phyloP scores from a whole-genome alignment of 2,888 invertebrate genomes.

The Leptinotarsa rubiginosa region DNA sequence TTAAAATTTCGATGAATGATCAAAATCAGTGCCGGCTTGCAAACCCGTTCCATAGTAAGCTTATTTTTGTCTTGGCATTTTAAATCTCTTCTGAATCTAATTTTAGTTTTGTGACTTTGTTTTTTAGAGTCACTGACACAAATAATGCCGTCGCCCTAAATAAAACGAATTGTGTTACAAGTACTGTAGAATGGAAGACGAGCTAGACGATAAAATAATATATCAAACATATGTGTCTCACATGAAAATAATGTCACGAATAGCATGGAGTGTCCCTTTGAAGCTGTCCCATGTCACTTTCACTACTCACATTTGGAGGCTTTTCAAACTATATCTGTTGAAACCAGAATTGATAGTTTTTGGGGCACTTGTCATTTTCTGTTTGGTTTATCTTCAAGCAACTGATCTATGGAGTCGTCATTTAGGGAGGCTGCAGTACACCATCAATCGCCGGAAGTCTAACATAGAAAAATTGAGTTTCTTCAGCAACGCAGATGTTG shows the following conservation, averaged over 20 bases:
- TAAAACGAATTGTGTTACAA: constrained; percentile 33
- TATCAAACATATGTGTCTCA: constrained; percentile 90
- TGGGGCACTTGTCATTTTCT: constrained; percentile 76
- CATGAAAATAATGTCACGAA: constrained; percentile 85
- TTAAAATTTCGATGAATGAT: not conserved
- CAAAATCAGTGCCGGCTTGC: not conserved
- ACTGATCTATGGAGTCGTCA: constrained; percentile 84
- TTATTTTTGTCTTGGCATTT: constrained; percentile 14
- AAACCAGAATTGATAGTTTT: constrained; percentile 84
- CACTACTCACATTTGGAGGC: constrained; percentile 81
- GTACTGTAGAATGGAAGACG: constrained; percentile 82
- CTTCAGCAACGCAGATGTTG: constrained; percentile 69
- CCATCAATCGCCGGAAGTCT: constrained; percentile 70
- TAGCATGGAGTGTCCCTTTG: constrained; percentile 82
- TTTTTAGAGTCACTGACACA: constrained; percentile 48
- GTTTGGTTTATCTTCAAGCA: constrained; percentile 85
- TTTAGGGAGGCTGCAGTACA: constrained; percentile 77
- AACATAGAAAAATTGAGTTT: constrained; percentile 72
- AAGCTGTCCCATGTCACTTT: constrained; percentile 73
- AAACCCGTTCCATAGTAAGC: constrained; percentile 3
- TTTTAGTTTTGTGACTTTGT: constrained; percentile 42
- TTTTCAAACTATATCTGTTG: constrained; percentile 81
- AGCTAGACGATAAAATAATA: constrained; percentile 87
- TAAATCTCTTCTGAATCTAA: constrained; percentile 28
- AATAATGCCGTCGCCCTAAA: constrained; percentile 43